Evolutionary conservation across 1,140 invertebrate genomes (phyloP).

Genomic region (Drosophila orosa): DNA sequence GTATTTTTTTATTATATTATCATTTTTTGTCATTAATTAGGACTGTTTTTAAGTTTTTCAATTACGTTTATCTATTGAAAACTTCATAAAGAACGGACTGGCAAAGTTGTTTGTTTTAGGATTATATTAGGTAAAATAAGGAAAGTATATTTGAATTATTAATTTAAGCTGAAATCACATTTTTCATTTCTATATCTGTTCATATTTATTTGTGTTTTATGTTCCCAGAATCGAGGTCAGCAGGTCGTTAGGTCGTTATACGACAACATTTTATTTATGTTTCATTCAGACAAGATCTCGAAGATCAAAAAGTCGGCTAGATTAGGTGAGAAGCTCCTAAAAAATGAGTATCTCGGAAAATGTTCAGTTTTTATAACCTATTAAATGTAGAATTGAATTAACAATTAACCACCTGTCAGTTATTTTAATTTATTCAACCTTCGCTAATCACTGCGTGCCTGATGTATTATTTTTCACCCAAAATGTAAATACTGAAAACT

Average conservation of each 20-base stretch:
- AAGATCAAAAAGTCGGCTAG: not conserved
- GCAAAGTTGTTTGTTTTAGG: not conserved
- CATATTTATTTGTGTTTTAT: not conserved
- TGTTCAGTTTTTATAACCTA: no score
- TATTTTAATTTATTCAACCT: not conserved
- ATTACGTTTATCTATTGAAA: no score
- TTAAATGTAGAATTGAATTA: not conserved
- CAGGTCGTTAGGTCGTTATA: no score
- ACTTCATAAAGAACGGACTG: not conserved
- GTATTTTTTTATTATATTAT: not conserved
- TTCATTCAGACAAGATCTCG: not conserved
- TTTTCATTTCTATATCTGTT: no score
- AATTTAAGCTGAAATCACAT: no score
- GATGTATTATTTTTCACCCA: not conserved
- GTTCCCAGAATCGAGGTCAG: no score
- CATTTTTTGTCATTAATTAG: not conserved
- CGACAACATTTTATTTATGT: no score
- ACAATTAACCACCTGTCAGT: not conserved
- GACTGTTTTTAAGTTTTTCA: no score
- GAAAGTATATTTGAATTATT: no score
- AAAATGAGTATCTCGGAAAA: not conserved
- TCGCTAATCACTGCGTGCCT: not conserved
- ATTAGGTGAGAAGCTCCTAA: not conserved
- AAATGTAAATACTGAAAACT: slow-evolving; percentile 3
- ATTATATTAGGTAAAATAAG: no score